phyloP scores from a whole-genome alignment of 2,113 vertebrate species.

The Scalopus aquaticus region DNA sequence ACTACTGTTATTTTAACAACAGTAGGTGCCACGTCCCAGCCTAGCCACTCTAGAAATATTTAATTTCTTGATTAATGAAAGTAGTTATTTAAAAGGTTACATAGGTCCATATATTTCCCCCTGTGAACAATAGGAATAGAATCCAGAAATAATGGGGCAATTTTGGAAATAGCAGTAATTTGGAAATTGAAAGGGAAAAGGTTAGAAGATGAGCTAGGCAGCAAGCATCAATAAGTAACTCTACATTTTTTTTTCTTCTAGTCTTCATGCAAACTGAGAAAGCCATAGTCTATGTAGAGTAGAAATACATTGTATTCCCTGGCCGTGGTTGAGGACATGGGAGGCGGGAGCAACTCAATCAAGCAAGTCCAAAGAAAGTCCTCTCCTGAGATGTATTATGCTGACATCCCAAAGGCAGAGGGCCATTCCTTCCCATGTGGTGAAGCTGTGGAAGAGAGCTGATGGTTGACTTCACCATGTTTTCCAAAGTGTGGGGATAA shows the following conservation, averaged over 20 bases:
- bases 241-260: background rate
- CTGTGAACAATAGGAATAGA: background rate
- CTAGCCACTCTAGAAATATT: background rate
- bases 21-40: background rate
- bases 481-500: background rate
- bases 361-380: background rate
- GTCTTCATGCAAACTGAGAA: background rate
- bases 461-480: background rate
- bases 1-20: background rate
- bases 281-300: background rate
- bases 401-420: background rate
- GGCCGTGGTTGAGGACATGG: background rate
- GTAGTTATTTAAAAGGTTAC: background rate
- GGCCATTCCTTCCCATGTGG: background rate
- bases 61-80: background rate
- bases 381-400: too few species aligned
- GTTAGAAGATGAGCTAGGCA: background rate
- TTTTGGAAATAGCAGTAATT: slow-evolving; percentile 43
- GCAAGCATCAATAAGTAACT: background rate
- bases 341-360: background rate
- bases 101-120: background rate
- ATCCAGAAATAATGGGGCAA: background rate
- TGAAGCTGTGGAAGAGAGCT: background rate
- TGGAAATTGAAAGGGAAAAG: background rate
- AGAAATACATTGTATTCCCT: background rate